Conservation (phyloP, 2,113 vertebrate genomes). For the Gnathonemus echidnorhynchus region DNA sequence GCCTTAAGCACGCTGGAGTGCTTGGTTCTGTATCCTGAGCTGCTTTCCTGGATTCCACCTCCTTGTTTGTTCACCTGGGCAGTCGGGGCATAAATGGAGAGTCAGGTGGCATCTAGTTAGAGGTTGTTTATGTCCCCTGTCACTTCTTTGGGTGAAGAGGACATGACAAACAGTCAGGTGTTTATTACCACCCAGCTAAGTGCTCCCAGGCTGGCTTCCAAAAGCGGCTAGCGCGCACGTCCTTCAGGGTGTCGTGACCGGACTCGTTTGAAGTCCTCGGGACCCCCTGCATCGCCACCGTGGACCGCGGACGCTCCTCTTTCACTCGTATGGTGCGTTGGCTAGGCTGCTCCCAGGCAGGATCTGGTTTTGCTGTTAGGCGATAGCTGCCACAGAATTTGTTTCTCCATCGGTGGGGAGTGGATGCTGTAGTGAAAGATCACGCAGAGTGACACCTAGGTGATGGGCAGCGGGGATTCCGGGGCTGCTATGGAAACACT, state of each 20-base stretch:
- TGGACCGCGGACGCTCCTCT: background rate
- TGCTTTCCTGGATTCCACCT: background rate
- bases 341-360: background rate
- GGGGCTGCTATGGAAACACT: background rate
- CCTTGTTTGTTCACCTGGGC: background rate
- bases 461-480: background rate
- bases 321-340: background rate
- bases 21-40: background rate
- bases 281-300: background rate
- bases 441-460: background rate
- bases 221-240: slow-evolving; percentile 55
- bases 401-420: background rate
- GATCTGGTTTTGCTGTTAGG: background rate
- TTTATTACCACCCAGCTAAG: slow-evolving; percentile 55
- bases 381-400: background rate
- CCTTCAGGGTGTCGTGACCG: slow-evolving; percentile 38
- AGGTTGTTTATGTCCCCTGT: slow-evolving; percentile 56
- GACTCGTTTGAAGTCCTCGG: background rate
- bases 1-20: background rate
- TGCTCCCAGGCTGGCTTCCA: slow-evolving; percentile 48
- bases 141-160: slow-evolving; percentile 51
- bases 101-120: slow-evolving; percentile 40
- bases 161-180: slow-evolving; percentile 57
- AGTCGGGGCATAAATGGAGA: background rate
- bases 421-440: background rate